These are phyloP conservation scores for Vimba vimba DNA, from an alignment of 2,113 vertebrate genomes.

Conservation along the genomic window DNA sequence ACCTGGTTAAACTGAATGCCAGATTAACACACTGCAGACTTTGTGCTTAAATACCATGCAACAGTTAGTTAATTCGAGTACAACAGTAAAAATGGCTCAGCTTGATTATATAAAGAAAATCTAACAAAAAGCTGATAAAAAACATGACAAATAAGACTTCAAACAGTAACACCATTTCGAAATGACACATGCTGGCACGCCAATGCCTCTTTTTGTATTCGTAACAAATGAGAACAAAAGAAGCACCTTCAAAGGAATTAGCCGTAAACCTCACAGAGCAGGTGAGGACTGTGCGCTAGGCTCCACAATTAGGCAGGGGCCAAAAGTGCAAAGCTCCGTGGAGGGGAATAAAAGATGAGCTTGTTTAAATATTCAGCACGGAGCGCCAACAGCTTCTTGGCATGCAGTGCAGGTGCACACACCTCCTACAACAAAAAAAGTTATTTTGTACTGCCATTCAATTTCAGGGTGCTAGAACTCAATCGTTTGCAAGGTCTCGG, in stretches of 20 bases:
- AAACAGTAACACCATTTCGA: constrained; percentile 5
- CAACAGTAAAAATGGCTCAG: neutral
- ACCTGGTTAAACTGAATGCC: neutral
- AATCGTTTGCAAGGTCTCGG: constrained; percentile 49
- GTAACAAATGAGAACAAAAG: constrained; percentile 52
- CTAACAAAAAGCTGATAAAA: constrained; percentile 2
- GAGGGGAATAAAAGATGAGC: constrained; percentile 58
- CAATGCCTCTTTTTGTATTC: constrained; percentile 8
- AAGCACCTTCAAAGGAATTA: constrained; percentile 61
- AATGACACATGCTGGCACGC: constrained; percentile 27
- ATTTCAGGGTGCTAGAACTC: constrained; percentile 39
- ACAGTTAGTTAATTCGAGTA: neutral
- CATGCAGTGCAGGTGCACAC: constrained; percentile 53
- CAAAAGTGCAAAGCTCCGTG: constrained; percentile 56
- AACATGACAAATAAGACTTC: constrained; percentile 19
- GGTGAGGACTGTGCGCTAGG: constrained; percentile 41
- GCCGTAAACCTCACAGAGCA: constrained; percentile 48
- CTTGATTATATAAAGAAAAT: neutral
- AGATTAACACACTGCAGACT: neutral
- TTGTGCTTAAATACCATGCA: constrained; percentile 11
- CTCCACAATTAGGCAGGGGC: constrained; percentile 57
- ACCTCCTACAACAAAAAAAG: constrained; percentile 50
- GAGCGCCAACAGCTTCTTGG: constrained; percentile 36
- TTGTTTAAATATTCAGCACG: constrained; percentile 60
- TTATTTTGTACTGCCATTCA: constrained; percentile 49